Evolutionary conservation across 2,797 vertebrate genomes (phyloP).

Genomic region (Mus minutoides): DNA sequence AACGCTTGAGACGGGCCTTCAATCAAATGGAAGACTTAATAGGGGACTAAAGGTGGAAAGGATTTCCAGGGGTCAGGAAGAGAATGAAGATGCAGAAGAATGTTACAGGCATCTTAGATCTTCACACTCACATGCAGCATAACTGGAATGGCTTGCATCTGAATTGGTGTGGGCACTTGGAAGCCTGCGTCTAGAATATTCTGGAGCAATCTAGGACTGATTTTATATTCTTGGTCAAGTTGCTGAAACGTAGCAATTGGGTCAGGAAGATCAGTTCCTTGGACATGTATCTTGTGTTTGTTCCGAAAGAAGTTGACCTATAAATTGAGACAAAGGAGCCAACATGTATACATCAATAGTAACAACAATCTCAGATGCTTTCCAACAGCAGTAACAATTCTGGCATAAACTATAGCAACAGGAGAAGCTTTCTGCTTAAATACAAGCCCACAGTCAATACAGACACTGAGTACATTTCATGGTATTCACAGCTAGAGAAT

Average conservation of each 20-base stretch:
- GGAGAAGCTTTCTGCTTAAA: conserved; percentile 12
- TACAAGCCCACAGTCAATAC: not conserved
- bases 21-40: conserved; percentile 8
- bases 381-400: not conserved
- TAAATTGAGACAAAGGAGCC: conserved; percentile 46
- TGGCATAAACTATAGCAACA: not conserved
- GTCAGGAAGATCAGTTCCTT: conserved; percentile 95
- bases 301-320: conserved; percentile 94
- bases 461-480: not conserved
- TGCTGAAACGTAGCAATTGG: conserved; percentile 94
- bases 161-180: conserved; percentile 92
- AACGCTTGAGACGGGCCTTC: not conserved
- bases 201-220: conserved; percentile 91
- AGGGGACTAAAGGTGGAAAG: not conserved
- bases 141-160: conserved; percentile 97
- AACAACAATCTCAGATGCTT: not conserved
- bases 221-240: conserved; percentile 92
- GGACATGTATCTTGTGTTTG: conserved; percentile 92
- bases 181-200: conserved; percentile 93
- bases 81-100: not conserved
- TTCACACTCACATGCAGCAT: conserved; percentile 94
- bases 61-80: not conserved
- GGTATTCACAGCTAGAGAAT: not conserved
- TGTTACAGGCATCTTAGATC: not conserved
- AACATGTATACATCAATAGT: not conserved